Conservation (phyloP, 1,140 invertebrate genomes). For the Drosophila persimilis region DNA sequence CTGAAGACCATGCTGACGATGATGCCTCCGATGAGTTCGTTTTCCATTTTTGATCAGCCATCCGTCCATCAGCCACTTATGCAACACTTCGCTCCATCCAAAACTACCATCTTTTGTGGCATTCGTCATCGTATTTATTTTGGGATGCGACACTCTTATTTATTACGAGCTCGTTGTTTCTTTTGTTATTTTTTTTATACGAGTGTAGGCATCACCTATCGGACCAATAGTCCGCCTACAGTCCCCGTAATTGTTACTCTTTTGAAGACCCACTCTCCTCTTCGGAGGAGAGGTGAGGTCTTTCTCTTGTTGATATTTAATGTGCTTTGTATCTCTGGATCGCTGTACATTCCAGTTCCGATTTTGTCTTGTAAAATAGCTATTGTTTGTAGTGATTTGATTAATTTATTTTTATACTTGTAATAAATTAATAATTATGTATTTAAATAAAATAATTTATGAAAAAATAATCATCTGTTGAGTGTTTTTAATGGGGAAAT, state of each 20-base stretch:
- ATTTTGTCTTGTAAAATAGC: slow-evolving; percentile 61
- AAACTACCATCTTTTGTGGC: slow-evolving; percentile 17
- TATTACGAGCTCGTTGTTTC: slow-evolving; percentile 41
- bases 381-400: slow-evolving; percentile 67
- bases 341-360: slow-evolving; percentile 46
- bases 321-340: slow-evolving; percentile 19
- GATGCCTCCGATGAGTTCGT: slow-evolving; percentile 59
- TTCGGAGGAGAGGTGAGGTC: too few relatives aligned
- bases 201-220: slow-evolving; percentile 45
- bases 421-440: slow-evolving; percentile 74
- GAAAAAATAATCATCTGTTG: neutral
- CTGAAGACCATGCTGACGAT: neutral
- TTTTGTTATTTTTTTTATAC: slow-evolving; percentile 53
- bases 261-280: slow-evolving; percentile 3
- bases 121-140: slow-evolving; percentile 54
- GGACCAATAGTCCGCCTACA: slow-evolving; percentile 42
- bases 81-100: slow-evolving; percentile 37
- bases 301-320: slow-evolving; percentile 38
- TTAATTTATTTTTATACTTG: slow-evolving; percentile 78
- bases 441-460: slow-evolving; percentile 82
- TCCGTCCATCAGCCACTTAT: slow-evolving; percentile 31
- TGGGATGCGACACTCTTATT: slow-evolving; percentile 37
- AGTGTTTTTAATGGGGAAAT: neutral
- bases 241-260: slow-evolving; percentile 30
- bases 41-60: slow-evolving; percentile 79